Evolutionary conservation across 2,888 invertebrate genomes (phyloP).

Genomic region (Uloborus plumipes): DNA sequence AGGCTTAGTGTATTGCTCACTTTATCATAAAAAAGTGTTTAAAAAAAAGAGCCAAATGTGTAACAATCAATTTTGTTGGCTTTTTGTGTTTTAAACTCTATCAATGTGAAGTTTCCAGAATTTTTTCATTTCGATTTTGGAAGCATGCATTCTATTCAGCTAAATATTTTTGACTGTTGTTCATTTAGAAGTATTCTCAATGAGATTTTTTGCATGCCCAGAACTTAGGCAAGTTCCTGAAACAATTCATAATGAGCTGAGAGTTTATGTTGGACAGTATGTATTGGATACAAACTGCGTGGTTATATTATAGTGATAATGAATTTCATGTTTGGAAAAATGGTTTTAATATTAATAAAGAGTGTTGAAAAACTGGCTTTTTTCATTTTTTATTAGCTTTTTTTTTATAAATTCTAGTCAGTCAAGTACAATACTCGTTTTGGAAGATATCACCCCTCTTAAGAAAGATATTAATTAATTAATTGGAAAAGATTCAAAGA

Average conservation of each 20-base stretch:
- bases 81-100: conserved; percentile 53
- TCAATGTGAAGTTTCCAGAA: conserved; percentile 52
- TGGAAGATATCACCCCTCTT: too few species aligned
- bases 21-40: conserved; percentile 12
- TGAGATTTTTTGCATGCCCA: conserved; percentile 60
- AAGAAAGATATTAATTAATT: too few species aligned
- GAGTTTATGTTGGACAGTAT: conserved; percentile 60
- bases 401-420: too few species aligned
- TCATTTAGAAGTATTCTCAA: conserved; percentile 62
- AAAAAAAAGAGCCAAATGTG: neutral
- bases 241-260: conserved; percentile 43
- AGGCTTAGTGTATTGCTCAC: conserved; percentile 40
- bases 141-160: conserved; percentile 52
- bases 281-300: conserved; percentile 62
- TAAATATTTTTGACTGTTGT: conserved; percentile 56
- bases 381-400: too few species aligned
- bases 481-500: too few species aligned
- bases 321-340: conserved; percentile 44
- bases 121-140: conserved; percentile 43
- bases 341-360: conserved; percentile 60
- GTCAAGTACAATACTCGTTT: too few species aligned
- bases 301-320: conserved; percentile 51
- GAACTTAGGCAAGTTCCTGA: conserved; percentile 59
- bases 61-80: neutral
- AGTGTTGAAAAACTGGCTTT: neutral